phyloP scores from a whole-genome alignment of 2,113 vertebrate species.

The Ovis canadensis region DNA sequence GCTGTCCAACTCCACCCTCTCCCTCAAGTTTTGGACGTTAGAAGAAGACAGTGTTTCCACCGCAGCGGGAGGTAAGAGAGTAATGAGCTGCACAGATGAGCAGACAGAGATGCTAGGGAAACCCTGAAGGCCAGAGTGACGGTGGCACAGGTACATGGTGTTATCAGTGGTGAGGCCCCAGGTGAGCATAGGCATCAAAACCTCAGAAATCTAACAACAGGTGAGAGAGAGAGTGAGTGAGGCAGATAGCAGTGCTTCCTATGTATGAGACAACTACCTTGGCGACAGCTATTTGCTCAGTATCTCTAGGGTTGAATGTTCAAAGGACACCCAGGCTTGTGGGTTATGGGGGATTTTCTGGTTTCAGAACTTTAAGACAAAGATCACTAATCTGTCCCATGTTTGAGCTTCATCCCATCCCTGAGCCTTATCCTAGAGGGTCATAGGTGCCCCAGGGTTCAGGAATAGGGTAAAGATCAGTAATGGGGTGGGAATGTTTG shows the following conservation, averaged over 20 bases:
- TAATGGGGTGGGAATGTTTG: background rate
- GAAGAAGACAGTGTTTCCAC: background rate
- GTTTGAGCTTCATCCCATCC: background rate
- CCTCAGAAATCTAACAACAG: background rate
- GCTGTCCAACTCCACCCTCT: background rate
- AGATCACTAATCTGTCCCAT: background rate
- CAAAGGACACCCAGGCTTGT: background rate
- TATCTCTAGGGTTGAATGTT: background rate
- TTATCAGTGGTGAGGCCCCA: background rate
- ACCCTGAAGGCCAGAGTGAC: background rate
- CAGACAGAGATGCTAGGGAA: background rate
- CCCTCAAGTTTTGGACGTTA: background rate
- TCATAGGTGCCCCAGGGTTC: background rate
- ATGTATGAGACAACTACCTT: background rate
- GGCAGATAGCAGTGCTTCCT: background rate
- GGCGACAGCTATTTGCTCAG: background rate
- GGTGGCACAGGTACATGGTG: background rate
- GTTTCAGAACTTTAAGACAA: background rate
- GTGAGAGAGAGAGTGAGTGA: background rate
- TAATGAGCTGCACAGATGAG: background rate
- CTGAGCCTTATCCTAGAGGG: background rate
- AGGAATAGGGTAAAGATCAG: background rate
- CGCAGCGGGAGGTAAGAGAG: background rate
- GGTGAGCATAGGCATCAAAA: background rate
- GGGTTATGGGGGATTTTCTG: background rate